These are phyloP conservation scores for Sciurus carolinensis DNA, from an alignment of 2,797 vertebrate genomes.

Conservation along the genomic window DNA sequence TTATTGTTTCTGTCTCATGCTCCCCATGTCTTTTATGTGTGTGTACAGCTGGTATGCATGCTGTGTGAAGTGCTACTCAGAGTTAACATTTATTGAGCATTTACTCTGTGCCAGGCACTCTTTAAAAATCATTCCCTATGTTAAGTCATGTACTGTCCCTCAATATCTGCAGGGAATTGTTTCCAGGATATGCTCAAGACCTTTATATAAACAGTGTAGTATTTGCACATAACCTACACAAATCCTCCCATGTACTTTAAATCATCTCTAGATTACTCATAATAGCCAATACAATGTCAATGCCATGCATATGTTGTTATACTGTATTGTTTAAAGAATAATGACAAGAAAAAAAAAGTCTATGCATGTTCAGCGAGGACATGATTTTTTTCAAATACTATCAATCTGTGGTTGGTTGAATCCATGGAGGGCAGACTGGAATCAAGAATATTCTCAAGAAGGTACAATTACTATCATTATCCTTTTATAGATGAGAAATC, in stretches of 20 bases:
- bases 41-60: neutral
- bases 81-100: neutral
- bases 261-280: neutral
- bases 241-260: neutral
- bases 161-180: neutral
- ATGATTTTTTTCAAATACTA: neutral
- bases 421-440: neutral
- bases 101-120: neutral
- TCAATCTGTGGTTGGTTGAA: neutral
- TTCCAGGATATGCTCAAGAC: neutral
- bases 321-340: neutral
- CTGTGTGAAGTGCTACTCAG: neutral
- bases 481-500: neutral
- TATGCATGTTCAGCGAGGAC: neutral
- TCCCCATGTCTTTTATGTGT: neutral
- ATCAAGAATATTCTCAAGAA: neutral
- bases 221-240: neutral
- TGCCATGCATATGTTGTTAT: neutral
- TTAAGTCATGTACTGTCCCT: neutral
- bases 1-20: neutral
- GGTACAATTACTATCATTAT: neutral
- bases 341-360: neutral
- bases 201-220: neutral
- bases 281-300: neutral
- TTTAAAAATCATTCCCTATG: neutral